Evolutionary conservation across 2,113 vertebrate species (phyloP), one percentile per base, ranked within the genome.

Genomic region (Grallaria varia): DNA sequence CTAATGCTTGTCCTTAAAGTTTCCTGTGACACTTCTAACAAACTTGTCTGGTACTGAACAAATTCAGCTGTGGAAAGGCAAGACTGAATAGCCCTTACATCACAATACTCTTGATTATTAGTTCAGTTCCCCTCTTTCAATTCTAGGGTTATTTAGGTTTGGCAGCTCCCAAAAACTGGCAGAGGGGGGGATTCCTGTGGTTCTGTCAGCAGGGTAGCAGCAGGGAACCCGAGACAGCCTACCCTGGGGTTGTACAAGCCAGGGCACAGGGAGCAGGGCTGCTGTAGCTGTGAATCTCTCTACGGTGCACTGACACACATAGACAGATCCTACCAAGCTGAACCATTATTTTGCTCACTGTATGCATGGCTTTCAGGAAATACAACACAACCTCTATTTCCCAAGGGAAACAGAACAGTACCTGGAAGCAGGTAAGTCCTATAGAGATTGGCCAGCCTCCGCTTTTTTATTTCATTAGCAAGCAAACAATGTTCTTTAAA

Each of bases 1-100:
- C 92, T 96, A 91, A 96, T 45, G 44, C 39, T 67, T 90, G 87
- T 68, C 79, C 95, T 94, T 97, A 84, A 76, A 96, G 64, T 68
- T 80, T 94, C 72, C 90, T 90, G 78, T 74, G 63, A 74, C 82
- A 63, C 72, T 94, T 79, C 21, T 52, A 42, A 80, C 39, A 77
- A 76, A 77, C 27, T 66, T 88, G 55, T 44, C 81, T 69, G 27
- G 30, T 47, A 52, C 52, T 45, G 72, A 88, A 39, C 47, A 81
- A 84, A 84, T 81, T 81, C 64, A 56, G 47, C 2, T 72, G 39
- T 31, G 35, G n/a, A 91, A 90, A 89, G 39, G 47, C 33, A 84
- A 94, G 50, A 37, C 42, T 53, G n/a, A 83, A 63, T 35, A 53
- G 19, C 33, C 67, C 33, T 74, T 63, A 53, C 31, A 68, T 56